A percentile compares a stretch with the other conserved stretches of the same genome.
Evolutionary conservation across 2,797 vertebrate species (phyloP).

Genomic region (Limnodromus scolopaceus): DNA sequence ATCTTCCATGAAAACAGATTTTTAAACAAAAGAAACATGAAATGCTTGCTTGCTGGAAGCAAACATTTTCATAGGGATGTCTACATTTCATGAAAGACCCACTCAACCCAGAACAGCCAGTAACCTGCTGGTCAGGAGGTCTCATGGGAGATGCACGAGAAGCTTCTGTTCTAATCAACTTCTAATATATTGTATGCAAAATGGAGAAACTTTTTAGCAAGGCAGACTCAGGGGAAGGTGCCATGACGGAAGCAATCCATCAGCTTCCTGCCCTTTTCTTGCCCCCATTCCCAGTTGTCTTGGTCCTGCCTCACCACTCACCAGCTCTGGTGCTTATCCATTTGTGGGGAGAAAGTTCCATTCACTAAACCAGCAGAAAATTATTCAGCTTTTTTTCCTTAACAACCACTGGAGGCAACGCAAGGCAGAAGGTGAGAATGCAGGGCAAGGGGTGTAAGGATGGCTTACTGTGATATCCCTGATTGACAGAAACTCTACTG

Average conservation of each 20-base stretch:
- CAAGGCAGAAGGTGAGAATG: neutral
- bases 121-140: neutral
- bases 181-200: neutral
- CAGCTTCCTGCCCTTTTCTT: neutral
- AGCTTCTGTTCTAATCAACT: neutral
- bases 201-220: neutral
- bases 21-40: neutral
- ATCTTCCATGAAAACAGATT: neutral
- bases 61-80: neutral
- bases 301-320: neutral
- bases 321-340: neutral
- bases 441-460: neutral
- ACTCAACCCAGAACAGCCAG: neutral
- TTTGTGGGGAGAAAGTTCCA: neutral
- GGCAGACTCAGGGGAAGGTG: neutral
- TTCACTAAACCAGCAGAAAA: neutral
- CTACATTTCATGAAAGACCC: neutral
- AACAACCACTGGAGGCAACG: neutral
- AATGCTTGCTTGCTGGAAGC: neutral
- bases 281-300: neutral
- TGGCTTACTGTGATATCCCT: neutral
- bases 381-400: neutral
- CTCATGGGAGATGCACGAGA: neutral
- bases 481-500: neutral
- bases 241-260: neutral